Percentiles rank a stretch among this genome's conserved stretches.
These are phyloP conservation scores for Caenorhabditis wallacei DNA, from an alignment of 2,888 invertebrate genomes.

Conservation along the genomic window DNA sequence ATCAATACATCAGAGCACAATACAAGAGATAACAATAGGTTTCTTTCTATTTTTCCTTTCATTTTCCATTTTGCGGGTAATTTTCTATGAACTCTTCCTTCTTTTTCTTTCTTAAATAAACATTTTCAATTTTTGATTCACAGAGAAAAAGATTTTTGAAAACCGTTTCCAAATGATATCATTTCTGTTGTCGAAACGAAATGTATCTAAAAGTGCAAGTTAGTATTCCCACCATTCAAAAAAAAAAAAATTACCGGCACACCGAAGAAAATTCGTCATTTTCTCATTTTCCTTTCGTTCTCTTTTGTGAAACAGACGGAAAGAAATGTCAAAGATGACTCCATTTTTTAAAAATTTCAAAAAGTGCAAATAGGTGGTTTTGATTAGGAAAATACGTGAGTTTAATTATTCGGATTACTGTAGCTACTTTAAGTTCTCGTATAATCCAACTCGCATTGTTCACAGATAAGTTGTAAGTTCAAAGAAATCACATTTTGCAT, in stretches of 20 bases:
- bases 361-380: not conserved
- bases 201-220: constrained; percentile 10
- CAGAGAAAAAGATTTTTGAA: not conserved
- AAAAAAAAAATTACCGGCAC: not conserved
- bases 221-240: constrained; percentile 2
- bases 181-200: not conserved
- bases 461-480: no score
- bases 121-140: not conserved
- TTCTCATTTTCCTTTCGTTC: constrained; percentile 1
- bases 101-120: constrained; percentile 10
- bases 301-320: not conserved
- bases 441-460: no score
- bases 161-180: constrained; percentile 8
- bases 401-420: no score
- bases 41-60: constrained; percentile 1
- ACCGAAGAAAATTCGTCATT: constrained; percentile 3
- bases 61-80: constrained; percentile 35
- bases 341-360: not conserved
- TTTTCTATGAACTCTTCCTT: constrained; percentile 50
- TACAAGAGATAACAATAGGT: constrained; percentile 39
- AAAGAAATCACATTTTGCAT: no score
- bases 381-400: not conserved
- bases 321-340: not conserved
- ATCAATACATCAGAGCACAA: constrained; percentile 58
- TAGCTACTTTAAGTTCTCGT: no score